Conservation (phyloP, 2,797 vertebrate genomes). For the Carapus acus region DNA sequence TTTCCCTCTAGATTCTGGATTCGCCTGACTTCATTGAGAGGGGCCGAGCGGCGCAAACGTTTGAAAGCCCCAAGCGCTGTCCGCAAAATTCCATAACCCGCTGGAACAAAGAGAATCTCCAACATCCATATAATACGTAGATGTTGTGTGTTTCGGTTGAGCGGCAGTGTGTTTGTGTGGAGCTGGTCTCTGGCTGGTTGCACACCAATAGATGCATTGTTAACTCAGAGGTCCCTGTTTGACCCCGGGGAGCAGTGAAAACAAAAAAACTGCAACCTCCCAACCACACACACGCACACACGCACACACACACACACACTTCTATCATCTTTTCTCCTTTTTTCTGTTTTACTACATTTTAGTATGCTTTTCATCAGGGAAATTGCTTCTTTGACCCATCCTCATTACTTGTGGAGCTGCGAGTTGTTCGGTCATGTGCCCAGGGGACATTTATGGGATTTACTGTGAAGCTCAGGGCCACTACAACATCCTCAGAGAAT, state of each 20-base stretch:
- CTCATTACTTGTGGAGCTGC: too few relatives aligned
- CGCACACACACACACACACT: conserved; percentile 20
- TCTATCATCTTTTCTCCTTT: too few relatives aligned
- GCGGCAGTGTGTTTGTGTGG: conserved; percentile 64
- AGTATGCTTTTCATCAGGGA: too few relatives aligned
- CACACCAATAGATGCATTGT: conserved; percentile 70
- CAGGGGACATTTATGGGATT: too few relatives aligned
- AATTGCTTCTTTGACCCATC: too few relatives aligned
- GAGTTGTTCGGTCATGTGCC: too few relatives aligned
- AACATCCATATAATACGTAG: conserved; percentile 26
- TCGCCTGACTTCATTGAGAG: too few relatives aligned
- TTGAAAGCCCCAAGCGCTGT: conserved; percentile 5
- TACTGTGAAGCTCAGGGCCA: too few relatives aligned
- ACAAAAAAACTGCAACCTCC: conserved; percentile 64
- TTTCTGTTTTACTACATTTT: too few relatives aligned
- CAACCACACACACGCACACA: conserved; percentile 43
- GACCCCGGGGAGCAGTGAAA: conserved; percentile 61
- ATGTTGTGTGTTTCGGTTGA: conserved; percentile 58
- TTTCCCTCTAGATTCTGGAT: too few relatives aligned
- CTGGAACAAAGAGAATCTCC: conserved; percentile 16
- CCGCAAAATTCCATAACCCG: conserved; percentile 33
- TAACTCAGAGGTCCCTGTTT: conserved; percentile 61
- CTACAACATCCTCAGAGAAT: too few relatives aligned
- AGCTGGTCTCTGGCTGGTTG: conserved; percentile 66
- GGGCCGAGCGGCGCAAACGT: conserved; percentile 1